phyloP scores from a whole-genome alignment of 1,140 invertebrate species.

The Zaprionus taronus region DNA sequence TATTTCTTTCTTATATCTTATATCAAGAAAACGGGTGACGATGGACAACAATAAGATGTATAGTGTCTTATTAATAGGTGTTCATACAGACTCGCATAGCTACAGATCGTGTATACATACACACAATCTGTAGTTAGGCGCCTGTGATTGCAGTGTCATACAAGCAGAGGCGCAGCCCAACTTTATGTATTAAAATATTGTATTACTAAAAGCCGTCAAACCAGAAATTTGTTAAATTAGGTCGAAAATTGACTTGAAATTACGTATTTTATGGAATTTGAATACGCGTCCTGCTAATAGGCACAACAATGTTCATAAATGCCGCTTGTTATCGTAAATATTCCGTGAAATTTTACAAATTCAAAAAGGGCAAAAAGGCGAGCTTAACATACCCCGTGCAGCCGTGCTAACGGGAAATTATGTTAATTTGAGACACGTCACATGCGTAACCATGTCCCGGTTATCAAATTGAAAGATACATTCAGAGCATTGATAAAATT shows the following conservation, averaged over 20 bases:
- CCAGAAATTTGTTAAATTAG: background rate
- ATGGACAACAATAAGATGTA: too few species aligned
- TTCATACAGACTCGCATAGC: too few species aligned
- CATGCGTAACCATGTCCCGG: slow-evolving; percentile 53
- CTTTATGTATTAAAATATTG: background rate
- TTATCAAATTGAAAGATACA: background rate
- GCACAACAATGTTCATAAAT: background rate
- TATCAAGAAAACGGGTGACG: too few species aligned
- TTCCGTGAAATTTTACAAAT: slow-evolving; percentile 44
- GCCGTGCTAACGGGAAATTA: slow-evolving; percentile 43
- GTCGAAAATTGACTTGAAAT: background rate
- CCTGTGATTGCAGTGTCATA: background rate
- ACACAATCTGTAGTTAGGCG: too few species aligned
- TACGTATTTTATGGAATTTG: background rate
- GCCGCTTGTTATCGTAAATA: slow-evolving; percentile 26
- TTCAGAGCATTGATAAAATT: background rate
- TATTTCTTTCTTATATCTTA: too few species aligned
- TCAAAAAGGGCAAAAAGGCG: slow-evolving; percentile 48
- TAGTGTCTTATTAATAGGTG: too few species aligned
- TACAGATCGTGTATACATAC: too few species aligned
- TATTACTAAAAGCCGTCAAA: background rate
- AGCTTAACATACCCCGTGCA: slow-evolving; percentile 21
- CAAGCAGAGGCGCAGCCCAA: background rate
- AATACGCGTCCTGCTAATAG: background rate
- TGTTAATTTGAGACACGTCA: slow-evolving; percentile 50